Evolutionary conservation across 2,797 vertebrate species (phyloP), one percentile per base, ranked within the genome.

Genomic region (Eidolon dupreanum): DNA sequence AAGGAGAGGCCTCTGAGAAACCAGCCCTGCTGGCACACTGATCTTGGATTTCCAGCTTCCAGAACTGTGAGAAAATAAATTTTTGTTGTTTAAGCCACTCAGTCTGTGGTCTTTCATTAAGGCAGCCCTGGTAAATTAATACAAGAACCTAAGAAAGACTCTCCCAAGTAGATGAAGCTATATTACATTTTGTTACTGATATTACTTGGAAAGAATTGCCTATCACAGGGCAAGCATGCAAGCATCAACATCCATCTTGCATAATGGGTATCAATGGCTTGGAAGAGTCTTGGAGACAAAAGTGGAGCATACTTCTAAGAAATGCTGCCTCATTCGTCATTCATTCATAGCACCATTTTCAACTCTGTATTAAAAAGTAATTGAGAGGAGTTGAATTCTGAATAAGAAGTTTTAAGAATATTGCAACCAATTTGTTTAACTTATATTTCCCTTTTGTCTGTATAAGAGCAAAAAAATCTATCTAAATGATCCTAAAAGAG

Each of bases 341-440:
- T 61, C 8, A 5, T 73, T n/a, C 31, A 17, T 2, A 81, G 49
- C 13, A 15, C 61, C 38, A 15, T 90, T 65, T 94, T 92, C 57
- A 75, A 70, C 63, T 74, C 68, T 26, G 46, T 89, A 63, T 10
- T 89, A 74, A 87, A 93, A 92, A 96, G 66, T 46, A 33, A 88
- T 59, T 71, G 24, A 63, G 92, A 81, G 51, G 49, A 53, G 24
- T 81, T 73, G 3, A 8, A 51, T 63, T 90, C 70, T n/a, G 68
- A 65, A 75, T 53, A 49, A 73, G 31, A 74, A 75, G 74, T 90
- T 86, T 79, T 75, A 88, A 68, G 61, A 55, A 68, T 92, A 19
- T 5, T 28, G 6, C 33, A 31, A 61, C 70, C 55, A 22, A 12
- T 43, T 74, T 75, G 22, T 74, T 88, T 92, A 78, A 33, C 11